These are phyloP conservation scores for Yponomeuta malinellus DNA, from an alignment of 2,888 invertebrate species.

Conservation along the genomic window DNA sequence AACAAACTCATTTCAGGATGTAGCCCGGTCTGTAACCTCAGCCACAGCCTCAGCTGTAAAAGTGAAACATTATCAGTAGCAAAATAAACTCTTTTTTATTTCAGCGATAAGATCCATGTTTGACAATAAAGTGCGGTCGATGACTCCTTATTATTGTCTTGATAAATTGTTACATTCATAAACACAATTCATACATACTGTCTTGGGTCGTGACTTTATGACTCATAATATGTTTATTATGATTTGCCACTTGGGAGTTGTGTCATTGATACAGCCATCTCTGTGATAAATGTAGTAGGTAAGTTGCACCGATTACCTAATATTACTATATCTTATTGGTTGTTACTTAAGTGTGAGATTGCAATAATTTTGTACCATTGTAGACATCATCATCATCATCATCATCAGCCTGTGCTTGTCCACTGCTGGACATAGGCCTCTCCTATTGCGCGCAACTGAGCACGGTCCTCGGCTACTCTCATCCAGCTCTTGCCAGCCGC, in stretches of 20 bases:
- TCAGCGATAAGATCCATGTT: background rate
- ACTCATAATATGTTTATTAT: background rate
- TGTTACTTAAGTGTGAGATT: no score
- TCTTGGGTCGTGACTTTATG: background rate
- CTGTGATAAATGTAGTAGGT: background rate
- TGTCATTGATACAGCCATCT: background rate
- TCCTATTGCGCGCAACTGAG: no score
- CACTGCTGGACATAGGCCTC: no score
- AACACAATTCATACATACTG: background rate
- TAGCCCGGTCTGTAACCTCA: no score
- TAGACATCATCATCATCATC: no score
- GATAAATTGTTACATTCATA: background rate
- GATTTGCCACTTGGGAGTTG: background rate
- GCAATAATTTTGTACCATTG: no score
- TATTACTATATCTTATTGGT: no score
- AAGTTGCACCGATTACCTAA: background rate
- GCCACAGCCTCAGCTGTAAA: background rate
- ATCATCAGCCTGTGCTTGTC: no score
- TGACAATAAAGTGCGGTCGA: background rate
- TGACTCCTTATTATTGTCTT: constrained; percentile 6
- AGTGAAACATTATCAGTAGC: background rate
- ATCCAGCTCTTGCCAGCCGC: no score
- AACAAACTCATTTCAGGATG: no score
- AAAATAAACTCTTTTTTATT: background rate
- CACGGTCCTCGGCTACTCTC: no score